Evolutionary conservation across 2,888 invertebrate genomes (phyloP).

Genomic region (Diaphora mendica): DNA sequence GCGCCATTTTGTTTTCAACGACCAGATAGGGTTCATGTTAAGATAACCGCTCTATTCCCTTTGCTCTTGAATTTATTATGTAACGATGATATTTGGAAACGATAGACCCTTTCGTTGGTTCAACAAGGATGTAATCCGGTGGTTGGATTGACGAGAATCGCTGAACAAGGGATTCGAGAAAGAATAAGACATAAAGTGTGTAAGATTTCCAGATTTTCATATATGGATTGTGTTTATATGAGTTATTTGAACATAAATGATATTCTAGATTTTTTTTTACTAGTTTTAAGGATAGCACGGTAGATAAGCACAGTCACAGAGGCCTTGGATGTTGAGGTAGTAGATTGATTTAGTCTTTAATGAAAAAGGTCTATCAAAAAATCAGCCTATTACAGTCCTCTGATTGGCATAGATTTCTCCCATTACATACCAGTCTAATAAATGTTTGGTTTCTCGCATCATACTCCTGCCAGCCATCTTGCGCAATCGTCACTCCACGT

Average conservation of each 20-base stretch:
- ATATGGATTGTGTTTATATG: not conserved
- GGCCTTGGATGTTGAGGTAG: too few species aligned
- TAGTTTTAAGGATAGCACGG: too few species aligned
- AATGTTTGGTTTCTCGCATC: too few species aligned
- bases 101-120: slow-evolving; percentile 24
- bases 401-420: too few species aligned
- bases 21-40: slow-evolving; percentile 36
- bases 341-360: too few species aligned
- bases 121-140: slow-evolving; percentile 5
- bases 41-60: slow-evolving; percentile 40
- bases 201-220: not conserved
- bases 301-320: too few species aligned
- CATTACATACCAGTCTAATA: too few species aligned
- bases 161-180: slow-evolving; percentile 1
- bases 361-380: too few species aligned
- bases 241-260: not conserved
- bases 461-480: too few species aligned
- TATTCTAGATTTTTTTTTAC: not conserved
- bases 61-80: slow-evolving; percentile 41
- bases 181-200: not conserved
- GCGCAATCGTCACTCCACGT: too few species aligned
- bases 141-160: slow-evolving; percentile 2
- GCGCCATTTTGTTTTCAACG: slow-evolving; percentile 25
- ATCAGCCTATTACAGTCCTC: too few species aligned
- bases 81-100: slow-evolving; percentile 26